Percentiles rank a stretch among this genome's conserved stretches.
Evolutionary conservation across 2,113 vertebrate genomes (phyloP).

Genomic region (Carollia perspicillata): DNA sequence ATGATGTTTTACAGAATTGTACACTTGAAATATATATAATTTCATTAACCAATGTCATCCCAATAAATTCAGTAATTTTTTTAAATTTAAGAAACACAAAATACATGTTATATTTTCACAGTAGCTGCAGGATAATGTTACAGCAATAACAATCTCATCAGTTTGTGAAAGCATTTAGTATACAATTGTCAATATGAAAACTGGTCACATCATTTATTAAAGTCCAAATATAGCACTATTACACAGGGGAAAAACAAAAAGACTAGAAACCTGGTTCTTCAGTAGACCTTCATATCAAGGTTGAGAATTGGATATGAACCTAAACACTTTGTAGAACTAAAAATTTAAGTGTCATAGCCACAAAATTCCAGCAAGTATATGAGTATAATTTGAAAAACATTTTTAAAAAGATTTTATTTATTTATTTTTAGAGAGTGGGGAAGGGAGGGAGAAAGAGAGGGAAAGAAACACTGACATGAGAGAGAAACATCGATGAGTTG

Average conservation of each 20-base stretch:
- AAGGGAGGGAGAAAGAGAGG: too few species aligned
- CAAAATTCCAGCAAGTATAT: neutral
- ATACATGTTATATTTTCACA: neutral
- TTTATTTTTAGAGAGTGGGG: too few species aligned
- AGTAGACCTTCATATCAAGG: neutral
- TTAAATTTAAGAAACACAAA: neutral
- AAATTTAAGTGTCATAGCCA: neutral
- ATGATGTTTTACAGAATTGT: too few species aligned
- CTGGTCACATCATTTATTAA: neutral
- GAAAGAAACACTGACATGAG: too few species aligned
- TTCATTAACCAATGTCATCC: neutral
- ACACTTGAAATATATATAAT: neutral
- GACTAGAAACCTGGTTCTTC: neutral
- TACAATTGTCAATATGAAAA: slow-evolving; percentile 18
- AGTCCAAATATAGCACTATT: neutral
- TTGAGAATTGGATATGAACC: neutral
- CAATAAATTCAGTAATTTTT: neutral
- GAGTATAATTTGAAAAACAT: neutral
- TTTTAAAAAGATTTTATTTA: too few species aligned
- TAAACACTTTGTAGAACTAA: neutral
- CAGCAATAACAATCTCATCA: neutral
- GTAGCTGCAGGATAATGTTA: neutral
- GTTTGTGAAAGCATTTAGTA: neutral
- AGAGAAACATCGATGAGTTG: too few species aligned
- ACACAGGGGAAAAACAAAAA: neutral